These are phyloP conservation scores for Calephelis perditalis DNA, from an alignment of 2,888 invertebrate species.

Conservation along the genomic window DNA sequence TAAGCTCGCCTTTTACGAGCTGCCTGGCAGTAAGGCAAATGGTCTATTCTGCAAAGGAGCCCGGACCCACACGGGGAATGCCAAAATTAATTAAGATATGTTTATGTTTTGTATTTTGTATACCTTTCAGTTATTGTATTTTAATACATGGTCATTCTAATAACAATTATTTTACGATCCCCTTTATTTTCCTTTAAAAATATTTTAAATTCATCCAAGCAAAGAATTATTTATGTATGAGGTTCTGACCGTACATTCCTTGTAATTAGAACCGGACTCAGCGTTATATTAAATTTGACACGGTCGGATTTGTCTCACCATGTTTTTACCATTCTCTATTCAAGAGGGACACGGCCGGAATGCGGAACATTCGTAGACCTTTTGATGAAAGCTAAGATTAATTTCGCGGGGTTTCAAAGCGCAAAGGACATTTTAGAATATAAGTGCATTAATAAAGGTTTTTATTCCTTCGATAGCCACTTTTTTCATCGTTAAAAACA, in stretches of 20 bases:
- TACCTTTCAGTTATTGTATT: too few species aligned
- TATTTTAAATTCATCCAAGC: constrained; percentile 17
- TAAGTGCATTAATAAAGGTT: constrained; percentile 75
- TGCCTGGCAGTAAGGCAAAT: too few species aligned
- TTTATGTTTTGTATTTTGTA: too few species aligned
- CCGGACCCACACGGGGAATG: too few species aligned
- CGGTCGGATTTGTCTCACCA: constrained; percentile 24
- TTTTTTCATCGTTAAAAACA: not conserved
- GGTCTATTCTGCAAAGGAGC: too few species aligned
- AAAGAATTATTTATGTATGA: not conserved
- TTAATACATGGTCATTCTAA: too few species aligned
- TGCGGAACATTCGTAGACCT: constrained; percentile 63
- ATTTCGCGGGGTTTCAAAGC: constrained; percentile 61
- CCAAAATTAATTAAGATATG: too few species aligned
- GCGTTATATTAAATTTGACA: constrained; percentile 25
- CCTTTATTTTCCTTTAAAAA: not conserved
- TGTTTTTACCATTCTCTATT: constrained; percentile 38
- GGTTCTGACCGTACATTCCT: constrained; percentile 10
- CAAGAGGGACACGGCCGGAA: constrained; percentile 52
- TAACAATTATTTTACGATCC: too few species aligned
- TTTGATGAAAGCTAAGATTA: constrained; percentile 73
- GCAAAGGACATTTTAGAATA: constrained; percentile 74
- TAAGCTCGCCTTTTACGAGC: too few species aligned
- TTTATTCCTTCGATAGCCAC: constrained; percentile 46
- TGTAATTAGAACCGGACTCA: constrained; percentile 13